Conservation (phyloP, 2,888 invertebrate genomes). For the Drosophila picticornis region DNA sequence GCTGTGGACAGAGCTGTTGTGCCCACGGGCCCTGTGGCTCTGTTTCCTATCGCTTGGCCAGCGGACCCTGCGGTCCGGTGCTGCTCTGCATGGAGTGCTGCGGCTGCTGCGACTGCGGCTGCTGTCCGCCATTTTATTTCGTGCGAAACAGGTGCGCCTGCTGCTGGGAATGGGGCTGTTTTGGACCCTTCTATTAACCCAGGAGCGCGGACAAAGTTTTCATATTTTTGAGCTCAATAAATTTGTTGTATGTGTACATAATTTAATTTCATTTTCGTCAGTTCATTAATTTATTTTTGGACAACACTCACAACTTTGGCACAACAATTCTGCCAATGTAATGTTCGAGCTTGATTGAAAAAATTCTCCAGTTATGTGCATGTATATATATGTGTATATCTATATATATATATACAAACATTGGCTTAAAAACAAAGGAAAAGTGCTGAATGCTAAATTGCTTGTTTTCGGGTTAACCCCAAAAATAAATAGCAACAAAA, state of each 20-base stretch:
- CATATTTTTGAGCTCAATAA: slow-evolving; percentile 64
- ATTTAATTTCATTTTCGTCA: not conserved
- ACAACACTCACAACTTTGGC: slow-evolving; percentile 5
- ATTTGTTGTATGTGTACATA: slow-evolving; percentile 48
- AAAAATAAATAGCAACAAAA: slow-evolving; percentile 32
- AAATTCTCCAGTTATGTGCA: not conserved
- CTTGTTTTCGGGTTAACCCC: slow-evolving; percentile 57
- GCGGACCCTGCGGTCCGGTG: slow-evolving; percentile 67
- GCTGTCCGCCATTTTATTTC: slow-evolving; percentile 64
- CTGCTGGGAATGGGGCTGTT: slow-evolving; percentile 71
- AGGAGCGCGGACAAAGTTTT: slow-evolving; percentile 22
- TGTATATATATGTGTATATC: too few species aligned
- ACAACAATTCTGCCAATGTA: slow-evolving; percentile 52
- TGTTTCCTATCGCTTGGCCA: slow-evolving; percentile 62
- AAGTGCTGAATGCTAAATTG: slow-evolving; percentile 52
- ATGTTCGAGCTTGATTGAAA: slow-evolving; percentile 35
- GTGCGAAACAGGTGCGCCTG: slow-evolving; percentile 54
- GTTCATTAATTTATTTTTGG: not conserved
- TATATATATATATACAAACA: not conserved
- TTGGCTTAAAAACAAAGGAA: slow-evolving; percentile 42
- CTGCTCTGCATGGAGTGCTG: slow-evolving; percentile 54
- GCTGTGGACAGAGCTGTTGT: slow-evolving; percentile 54
- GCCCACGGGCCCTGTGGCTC: slow-evolving; percentile 61
- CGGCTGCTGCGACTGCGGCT: slow-evolving; percentile 46
- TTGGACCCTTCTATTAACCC: slow-evolving; percentile 66